A percentile compares a stretch with the other conserved stretches of the same genome.
phyloP scores from a whole-genome alignment of 2,113 vertebrate genomes.

The cat (Felis catus) region F.catus_Fca126_mat1.0 CM031419.1:118767001-118767500 shows the following conservation, averaged over 20 bases:
- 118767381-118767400: conserved; percentile 3
- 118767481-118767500: neutral
- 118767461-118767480: neutral
- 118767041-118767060: neutral
- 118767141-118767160: too few relatives aligned
- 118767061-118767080: neutral
- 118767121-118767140: neutral
- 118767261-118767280: neutral
- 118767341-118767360: neutral
- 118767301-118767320: neutral
- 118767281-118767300: neutral
- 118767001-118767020: neutral
- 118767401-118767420: neutral
- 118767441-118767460: neutral
- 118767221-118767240: neutral
- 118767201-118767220: neutral
- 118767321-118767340: neutral
- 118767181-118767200: neutral
- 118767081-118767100: neutral
- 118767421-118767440: neutral
- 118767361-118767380: neutral
- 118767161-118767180: neutral
- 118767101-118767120: neutral
- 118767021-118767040: neutral
- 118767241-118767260: neutral